A percentile compares a stretch with the other conserved stretches of the same genome.
Conservation (phyloP, 2,888 invertebrate genomes). For the Bombyx huttoni region DNA sequence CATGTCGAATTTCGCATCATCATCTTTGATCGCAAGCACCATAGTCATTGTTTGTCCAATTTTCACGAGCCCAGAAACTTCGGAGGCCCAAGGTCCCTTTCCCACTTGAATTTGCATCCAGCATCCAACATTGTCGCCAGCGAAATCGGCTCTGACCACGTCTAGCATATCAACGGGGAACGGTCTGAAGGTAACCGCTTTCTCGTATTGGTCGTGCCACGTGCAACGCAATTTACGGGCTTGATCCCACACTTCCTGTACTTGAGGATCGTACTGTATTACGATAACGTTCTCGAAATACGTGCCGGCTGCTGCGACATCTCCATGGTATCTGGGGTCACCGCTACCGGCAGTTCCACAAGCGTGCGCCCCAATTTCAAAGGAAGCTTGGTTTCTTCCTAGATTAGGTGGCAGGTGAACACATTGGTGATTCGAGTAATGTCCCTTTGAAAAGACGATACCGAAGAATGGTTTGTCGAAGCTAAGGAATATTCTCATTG, state of each 20-base stretch:
- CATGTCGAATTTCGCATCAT: constrained; percentile 96
- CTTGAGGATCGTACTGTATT: constrained; percentile 93
- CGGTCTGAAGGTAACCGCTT: constrained; percentile 93
- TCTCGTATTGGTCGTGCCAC: constrained; percentile 96
- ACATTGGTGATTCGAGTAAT: constrained; percentile 93
- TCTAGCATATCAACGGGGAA: constrained; percentile 97
- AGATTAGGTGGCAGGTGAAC: constrained; percentile 91
- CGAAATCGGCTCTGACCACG: constrained; percentile 94
- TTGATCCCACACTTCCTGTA: constrained; percentile 97
- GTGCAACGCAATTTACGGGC: constrained; percentile 92
- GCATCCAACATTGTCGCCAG: constrained; percentile 95
- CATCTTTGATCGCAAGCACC: constrained; percentile 95
- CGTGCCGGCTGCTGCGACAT: constrained; percentile 90
- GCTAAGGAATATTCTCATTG: constrained; percentile 94
- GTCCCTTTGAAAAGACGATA: constrained; percentile 95
- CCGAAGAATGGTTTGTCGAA: constrained; percentile 96
- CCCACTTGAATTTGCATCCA: constrained; percentile 99
- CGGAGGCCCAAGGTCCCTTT: constrained; percentile 95
- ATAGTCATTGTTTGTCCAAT: constrained; percentile 98
- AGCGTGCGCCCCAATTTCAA: constrained; percentile 91
- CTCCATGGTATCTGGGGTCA: constrained; percentile 92
- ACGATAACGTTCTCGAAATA: constrained; percentile 96
- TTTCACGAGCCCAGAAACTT: constrained; percentile 93
- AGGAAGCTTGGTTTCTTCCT: constrained; percentile 88
- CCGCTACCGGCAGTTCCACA: constrained; percentile 95